A percentile compares a stretch with the other conserved stretches of the same genome.
Conservation (phyloP, 2,797 vertebrate genomes). For the Ibycter americanus region DNA sequence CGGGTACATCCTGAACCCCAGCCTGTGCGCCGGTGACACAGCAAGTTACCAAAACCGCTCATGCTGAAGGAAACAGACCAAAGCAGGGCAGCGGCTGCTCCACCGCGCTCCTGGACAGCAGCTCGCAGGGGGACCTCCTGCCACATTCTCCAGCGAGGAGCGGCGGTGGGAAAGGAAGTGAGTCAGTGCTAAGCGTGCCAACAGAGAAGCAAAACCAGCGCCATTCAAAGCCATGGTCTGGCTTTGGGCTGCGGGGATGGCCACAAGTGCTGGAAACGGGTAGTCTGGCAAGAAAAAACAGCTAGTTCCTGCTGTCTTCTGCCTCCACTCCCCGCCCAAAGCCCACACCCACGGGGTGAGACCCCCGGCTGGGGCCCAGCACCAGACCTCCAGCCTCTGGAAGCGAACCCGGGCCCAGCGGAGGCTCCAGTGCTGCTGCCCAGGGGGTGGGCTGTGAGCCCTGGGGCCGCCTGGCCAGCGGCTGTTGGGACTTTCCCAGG, state of each 20-base stretch:
- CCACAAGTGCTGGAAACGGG: not conserved
- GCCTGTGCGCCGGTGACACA: not conserved
- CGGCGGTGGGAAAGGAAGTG: slow-evolving; percentile 32
- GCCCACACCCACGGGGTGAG: rapidly evolving
- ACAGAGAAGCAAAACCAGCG: not conserved
- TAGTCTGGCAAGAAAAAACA: not conserved
- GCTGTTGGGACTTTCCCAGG: too few relatives aligned
- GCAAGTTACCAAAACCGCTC: not conserved
- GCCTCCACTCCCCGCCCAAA: not conserved
- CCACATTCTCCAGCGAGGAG: not conserved
- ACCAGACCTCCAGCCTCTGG: too few relatives aligned
- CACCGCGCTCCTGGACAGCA: not conserved
- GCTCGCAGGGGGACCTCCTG: not conserved
- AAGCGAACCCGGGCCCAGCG: rapidly evolving
- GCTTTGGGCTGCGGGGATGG: not conserved
- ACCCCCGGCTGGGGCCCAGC: not conserved
- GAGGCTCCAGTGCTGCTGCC: not conserved
- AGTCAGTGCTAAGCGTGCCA: slow-evolving; percentile 27
- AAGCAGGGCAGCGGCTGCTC: not conserved
- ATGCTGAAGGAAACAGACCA: not conserved
- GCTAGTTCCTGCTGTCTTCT: not conserved
- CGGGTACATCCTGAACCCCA: not conserved
- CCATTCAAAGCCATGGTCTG: not conserved
- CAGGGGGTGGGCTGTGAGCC: rapidly evolving
- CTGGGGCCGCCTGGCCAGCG: rapidly evolving